Base-by-base conservation (phyloP, 2,113 vertebrate genomes). In the Acanthochromis polyacanthus region DNA sequence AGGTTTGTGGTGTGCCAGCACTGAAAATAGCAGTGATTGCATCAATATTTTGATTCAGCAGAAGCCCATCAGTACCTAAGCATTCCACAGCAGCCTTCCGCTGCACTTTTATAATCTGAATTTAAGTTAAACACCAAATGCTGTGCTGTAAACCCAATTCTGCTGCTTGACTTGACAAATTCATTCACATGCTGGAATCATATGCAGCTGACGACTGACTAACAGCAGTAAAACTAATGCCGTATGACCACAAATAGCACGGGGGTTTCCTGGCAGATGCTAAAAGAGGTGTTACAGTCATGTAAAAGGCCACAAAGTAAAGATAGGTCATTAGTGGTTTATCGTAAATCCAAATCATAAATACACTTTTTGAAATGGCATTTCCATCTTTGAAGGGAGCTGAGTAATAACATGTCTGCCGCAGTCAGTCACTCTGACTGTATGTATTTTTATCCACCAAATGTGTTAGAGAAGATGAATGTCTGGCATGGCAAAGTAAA, bases 311-410 rank as follows among this genome's bases (percentile, higher is more conserved):
- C 82, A 56, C 78, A 85, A 82, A 91, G 83, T 88, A 84, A 90
- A 87, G 83, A 87, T 82, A 38, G 80, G 71, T 88, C 84, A 92
- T 92, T 92, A 90, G 90, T 90, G 93, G 91, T 92, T 89, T 73
- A 81, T 84, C 53, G 19, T 87, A 82, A 91, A 93, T 87, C 83
- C 83, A 19, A 83, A 85, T 92, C 91, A 89, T 86, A 88, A 92
- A 89, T 88, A 62, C 59, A 38, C 65, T 81, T 75, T 85, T 84
- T 83, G 56, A 91, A 85, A 92, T 88, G 78, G 53, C 67, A 84
- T 92, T 91, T 91, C 87, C 90, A 85, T 83, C 71, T 60, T 32
- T 78, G 62, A 80, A 84, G 71, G 80, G 78, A 81, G 77, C 69
- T 22, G 43, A 66, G 72, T 87, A 88, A 88, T 81, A 76, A 82